A percentile compares a stretch with the other conserved stretches of the same genome.
These are phyloP conservation scores for Loripinus fragilis DNA, from an alignment of 2,888 invertebrate species.

Conservation along the genomic window DNA sequence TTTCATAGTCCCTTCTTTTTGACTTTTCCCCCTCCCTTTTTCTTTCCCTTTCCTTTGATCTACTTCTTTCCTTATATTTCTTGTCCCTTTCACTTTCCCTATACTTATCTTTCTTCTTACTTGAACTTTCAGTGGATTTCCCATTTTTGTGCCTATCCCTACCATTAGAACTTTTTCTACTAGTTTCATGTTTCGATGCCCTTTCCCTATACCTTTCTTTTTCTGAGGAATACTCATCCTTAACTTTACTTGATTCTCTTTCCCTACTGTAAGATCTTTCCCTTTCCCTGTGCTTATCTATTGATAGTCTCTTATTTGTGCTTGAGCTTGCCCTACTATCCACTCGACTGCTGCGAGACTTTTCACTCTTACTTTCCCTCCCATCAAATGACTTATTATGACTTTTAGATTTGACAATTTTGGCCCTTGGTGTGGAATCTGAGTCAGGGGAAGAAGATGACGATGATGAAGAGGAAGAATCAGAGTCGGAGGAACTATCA, in stretches of 20 bases:
- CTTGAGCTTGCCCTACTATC: slow-evolving; percentile 18
- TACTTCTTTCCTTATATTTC: slow-evolving; percentile 42
- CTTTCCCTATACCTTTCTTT: slow-evolving; percentile 39
- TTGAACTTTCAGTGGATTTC: slow-evolving; percentile 37
- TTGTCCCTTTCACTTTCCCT: slow-evolving; percentile 46
- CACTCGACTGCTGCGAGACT: not conserved
- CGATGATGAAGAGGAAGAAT: slow-evolving; percentile 18
- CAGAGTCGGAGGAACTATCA: slow-evolving; percentile 29
- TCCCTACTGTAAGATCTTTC: slow-evolving; percentile 51
- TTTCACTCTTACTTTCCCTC: slow-evolving; percentile 24
- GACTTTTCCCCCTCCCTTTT: slow-evolving; percentile 28
- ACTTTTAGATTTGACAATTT: slow-evolving; percentile 35
- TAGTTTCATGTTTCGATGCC: slow-evolving; percentile 38
- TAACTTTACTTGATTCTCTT: slow-evolving; percentile 42
- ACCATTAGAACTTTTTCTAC: slow-evolving; percentile 10
- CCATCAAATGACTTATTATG: slow-evolving; percentile 23
- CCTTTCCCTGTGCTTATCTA: slow-evolving; percentile 11
- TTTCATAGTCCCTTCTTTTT: slow-evolving; percentile 14
- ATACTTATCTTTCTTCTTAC: slow-evolving; percentile 41
- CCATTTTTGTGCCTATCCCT: slow-evolving; percentile 47
- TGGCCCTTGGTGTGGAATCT: slow-evolving; percentile 7
- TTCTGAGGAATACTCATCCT: slow-evolving; percentile 41
- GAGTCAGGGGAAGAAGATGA: not conserved
- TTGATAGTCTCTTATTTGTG: slow-evolving; percentile 20
- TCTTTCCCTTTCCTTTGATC: slow-evolving; percentile 40